Percentiles rank a stretch among this genome's conserved stretches.
Evolutionary conservation across 2,797 vertebrate genomes (phyloP).

Genomic region (Catamblyrhynchus diadema): DNA sequence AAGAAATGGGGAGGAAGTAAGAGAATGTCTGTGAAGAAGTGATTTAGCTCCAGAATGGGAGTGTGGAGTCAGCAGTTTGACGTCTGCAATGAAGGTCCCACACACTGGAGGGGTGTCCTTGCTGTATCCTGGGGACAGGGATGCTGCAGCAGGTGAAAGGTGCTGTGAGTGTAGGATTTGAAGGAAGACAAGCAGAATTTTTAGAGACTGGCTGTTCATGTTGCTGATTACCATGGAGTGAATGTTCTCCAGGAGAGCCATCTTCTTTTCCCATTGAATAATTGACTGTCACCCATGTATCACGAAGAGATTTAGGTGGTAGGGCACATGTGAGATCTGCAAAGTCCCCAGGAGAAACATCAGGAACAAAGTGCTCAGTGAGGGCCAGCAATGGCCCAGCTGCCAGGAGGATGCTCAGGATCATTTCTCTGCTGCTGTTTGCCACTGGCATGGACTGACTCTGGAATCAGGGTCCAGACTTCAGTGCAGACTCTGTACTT

Average conservation of each 20-base stretch:
- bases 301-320: background rate
- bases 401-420: background rate
- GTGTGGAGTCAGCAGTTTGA: background rate
- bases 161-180: background rate
- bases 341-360: background rate
- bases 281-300: background rate
- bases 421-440: background rate
- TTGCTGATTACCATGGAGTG: background rate
- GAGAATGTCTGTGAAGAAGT: background rate
- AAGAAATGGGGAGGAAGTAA: background rate
- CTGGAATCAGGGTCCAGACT: background rate
- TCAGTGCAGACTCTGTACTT: background rate
- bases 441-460: background rate
- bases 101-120: background rate
- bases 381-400: background rate
- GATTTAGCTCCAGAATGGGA: background rate
- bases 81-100: background rate
- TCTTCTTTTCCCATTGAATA: background rate
- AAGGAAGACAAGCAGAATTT: background rate
- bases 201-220: background rate
- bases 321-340: background rate
- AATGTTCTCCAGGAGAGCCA: background rate
- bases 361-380: background rate
- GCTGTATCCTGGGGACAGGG: background rate
- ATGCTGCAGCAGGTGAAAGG: background rate